Base-by-base conservation (phyloP, 2,888 invertebrate genomes). In the Nebria salina region DNA sequence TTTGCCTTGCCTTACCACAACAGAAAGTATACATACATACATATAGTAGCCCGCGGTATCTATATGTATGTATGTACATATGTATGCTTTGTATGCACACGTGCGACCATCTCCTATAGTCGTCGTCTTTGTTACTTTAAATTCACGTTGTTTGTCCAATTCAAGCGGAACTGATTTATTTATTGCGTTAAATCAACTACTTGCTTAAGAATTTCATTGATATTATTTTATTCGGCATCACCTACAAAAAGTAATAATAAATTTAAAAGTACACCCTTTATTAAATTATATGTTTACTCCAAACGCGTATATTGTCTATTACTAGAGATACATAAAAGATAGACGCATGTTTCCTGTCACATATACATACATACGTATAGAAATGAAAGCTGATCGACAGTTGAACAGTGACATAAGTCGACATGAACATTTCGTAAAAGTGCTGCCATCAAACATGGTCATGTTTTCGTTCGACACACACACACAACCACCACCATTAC, bases 381-480 rank as follows among this genome's bases (percentile, higher is more conserved):
- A 54, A 54, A 54, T 13, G 7, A 54, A 54, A 54, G 8, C 1
- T 11, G 11, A 6, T 54, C 6, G 54, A 54, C 54, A 54, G 54
- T 54, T 54, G 7, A 54, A 54, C 54, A 54, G 7, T 8, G 54
- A 54, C 54, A 54, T 54, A 54, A 54, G 54, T 54, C 54, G 54
- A 25, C 66, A 66, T 25, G 66, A 66, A 13, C 66, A 13, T 13
- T 5, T 8, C 6, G n/a, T 66, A 66, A 66, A 66, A 11, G 7
- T 15, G 66, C 7, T 15, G 20, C 26, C 42, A 13, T 74, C 79
- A 79, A 79, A 79, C 79, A 79, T 79, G 79, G 79, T 79, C 79
- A 79, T 73, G 79, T 79, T 79, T 79, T 42, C 66, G 66, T 43
- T 66, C 79, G 25, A 70, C 70, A 20, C 11, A 26, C 1, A 1